phyloP scores from a whole-genome alignment of 2,797 vertebrate genomes.

The Poecilia velifera region DNA sequence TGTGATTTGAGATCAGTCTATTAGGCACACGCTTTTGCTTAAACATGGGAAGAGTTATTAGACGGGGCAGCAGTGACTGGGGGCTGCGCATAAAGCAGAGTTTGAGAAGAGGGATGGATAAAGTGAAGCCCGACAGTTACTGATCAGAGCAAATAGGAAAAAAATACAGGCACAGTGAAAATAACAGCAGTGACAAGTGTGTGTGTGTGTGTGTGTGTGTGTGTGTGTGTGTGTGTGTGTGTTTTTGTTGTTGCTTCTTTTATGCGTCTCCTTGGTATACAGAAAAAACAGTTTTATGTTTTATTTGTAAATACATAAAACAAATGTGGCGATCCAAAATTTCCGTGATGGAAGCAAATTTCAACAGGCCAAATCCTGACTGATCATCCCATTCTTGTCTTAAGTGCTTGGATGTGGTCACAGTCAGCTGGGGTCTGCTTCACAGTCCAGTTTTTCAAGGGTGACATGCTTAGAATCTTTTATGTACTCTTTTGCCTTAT shows the following conservation, averaged over 20 bases:
- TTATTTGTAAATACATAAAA: neutral
- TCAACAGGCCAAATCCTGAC: neutral
- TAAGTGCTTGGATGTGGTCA: neutral
- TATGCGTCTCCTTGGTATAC: no score
- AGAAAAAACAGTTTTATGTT: neutral
- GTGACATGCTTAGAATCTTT: neutral
- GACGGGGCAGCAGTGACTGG: conserved; percentile 68
- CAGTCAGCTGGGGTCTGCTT: neutral
- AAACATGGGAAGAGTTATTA: conserved; percentile 78
- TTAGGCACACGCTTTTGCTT: conserved; percentile 73
- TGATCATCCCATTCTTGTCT: neutral
- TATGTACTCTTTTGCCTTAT: neutral
- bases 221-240: no score
- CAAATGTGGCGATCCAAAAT: neutral
- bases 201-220: no score
- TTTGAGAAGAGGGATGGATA: conserved; percentile 51
- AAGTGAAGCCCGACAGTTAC: conserved; percentile 42
- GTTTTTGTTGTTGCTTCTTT: no score
- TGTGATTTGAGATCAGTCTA: conserved; percentile 78
- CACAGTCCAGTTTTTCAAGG: neutral
- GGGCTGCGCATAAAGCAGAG: conserved; percentile 40
- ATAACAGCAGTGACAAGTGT: neutral
- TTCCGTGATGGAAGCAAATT: neutral
- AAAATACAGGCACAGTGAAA: neutral
- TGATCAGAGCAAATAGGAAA: conserved; percentile 45